These are phyloP conservation scores for Hydrolagus colliei DNA, from an alignment of 2,797 vertebrate species.

Conservation along the genomic window DNA sequence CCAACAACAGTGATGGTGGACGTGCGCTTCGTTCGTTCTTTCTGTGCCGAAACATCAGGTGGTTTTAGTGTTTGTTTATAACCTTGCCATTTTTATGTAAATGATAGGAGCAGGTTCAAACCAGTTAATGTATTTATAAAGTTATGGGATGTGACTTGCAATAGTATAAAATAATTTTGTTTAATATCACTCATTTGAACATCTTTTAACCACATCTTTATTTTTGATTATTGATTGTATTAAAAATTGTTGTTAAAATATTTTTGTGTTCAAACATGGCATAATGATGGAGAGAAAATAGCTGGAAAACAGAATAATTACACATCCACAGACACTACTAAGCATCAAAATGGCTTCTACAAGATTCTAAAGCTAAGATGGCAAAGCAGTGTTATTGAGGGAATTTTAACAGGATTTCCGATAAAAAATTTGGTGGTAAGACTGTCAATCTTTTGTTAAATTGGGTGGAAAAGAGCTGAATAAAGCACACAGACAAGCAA, in stretches of 20 bases:
- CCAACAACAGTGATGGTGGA: background rate
- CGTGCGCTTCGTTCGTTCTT: background rate
- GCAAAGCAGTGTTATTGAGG: no score
- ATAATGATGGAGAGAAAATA: background rate
- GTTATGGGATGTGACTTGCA: background rate
- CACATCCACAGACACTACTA: background rate
- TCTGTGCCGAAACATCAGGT: background rate
- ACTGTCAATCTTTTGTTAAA: no score
- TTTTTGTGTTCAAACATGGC: no score
- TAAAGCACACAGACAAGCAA: no score
- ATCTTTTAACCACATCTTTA: background rate
- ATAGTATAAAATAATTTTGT: background rate
- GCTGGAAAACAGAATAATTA: background rate
- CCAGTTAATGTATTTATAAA: background rate
- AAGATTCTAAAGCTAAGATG: no score
- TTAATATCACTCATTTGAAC: background rate
- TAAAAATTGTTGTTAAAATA: background rate
- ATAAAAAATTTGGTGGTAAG: no score
- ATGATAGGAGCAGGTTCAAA: background rate
- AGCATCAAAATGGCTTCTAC: no score
- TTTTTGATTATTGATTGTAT: background rate
- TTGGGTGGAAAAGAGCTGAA: no score
- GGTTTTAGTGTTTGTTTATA: background rate
- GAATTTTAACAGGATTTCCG: no score
- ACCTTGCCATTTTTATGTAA: background rate